Conservation (phyloP, 2,113 vertebrate species). For the Zosterops hypoxanthus region DNA sequence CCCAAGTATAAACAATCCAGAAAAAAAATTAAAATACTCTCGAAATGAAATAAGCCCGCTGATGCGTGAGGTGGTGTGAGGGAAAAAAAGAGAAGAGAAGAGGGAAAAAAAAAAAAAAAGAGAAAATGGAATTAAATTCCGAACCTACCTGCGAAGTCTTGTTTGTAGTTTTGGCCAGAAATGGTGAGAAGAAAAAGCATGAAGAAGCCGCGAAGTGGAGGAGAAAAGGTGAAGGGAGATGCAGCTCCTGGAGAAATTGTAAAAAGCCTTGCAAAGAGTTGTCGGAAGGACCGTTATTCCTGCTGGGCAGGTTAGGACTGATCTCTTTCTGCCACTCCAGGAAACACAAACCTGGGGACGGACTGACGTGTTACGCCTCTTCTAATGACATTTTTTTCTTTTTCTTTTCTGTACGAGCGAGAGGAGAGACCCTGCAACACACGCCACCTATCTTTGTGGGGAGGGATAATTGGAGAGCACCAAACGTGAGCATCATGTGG, state of each 20-base stretch:
- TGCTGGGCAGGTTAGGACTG: conserved; percentile 99
- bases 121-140: conserved; percentile 68
- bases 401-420: conserved; percentile 91
- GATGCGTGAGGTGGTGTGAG: not conserved
- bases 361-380: conserved; percentile 99
- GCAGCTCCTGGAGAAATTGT: conserved; percentile 91
- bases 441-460: conserved; percentile 99
- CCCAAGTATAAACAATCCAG: conserved; percentile 11
- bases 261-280: conserved; percentile 91
- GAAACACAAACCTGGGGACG: conserved; percentile 99
- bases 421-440: conserved; percentile 96
- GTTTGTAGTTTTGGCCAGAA: conserved; percentile 85
- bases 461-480: conserved; percentile 99
- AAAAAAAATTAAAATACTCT: not conserved
- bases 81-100: not conserved
- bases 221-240: conserved; percentile 82
- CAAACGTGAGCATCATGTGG: conserved; percentile 99
- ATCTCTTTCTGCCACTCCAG: conserved; percentile 99
- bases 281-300: conserved; percentile 97
- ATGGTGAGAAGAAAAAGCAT: conserved; percentile 84
- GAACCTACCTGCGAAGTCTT: conserved; percentile 90
- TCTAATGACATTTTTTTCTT: conserved; percentile 99
- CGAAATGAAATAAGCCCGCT: conserved; percentile 11
- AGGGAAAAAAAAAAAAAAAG: not conserved
- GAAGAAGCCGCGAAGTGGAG: conserved; percentile 85